These are phyloP conservation scores for Paramormyrops kingsleyae DNA, from an alignment of 2,113 vertebrate species.

Conservation along the genomic window DNA sequence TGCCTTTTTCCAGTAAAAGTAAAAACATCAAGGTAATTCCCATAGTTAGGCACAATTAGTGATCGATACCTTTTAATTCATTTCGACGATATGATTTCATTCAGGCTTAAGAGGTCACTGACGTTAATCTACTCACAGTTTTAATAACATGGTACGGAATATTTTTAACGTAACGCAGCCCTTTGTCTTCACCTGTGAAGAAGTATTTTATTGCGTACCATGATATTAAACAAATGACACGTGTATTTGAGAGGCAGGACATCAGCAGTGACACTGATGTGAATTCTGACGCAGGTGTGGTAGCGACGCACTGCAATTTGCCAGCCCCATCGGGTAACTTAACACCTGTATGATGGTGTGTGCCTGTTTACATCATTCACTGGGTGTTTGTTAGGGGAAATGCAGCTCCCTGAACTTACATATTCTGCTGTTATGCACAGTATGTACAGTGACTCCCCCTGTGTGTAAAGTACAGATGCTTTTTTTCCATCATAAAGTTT, in stretches of 20 bases:
- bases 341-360: background rate
- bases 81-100: background rate
- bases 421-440: background rate
- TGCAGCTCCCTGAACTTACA: background rate
- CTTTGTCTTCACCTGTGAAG: background rate
- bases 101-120: background rate
- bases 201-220: background rate
- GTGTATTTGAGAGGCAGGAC: background rate
- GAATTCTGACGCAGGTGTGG: background rate
- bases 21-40: background rate
- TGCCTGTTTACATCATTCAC: background rate
- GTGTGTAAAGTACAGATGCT: background rate
- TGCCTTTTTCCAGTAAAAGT: background rate
- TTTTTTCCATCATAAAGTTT: background rate
- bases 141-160: background rate
- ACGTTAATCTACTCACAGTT: background rate
- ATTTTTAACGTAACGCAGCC: background rate
- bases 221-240: background rate
- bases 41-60: background rate
- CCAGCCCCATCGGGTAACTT: background rate
- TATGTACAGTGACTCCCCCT: background rate
- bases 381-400: background rate
- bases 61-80: background rate
- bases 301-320: background rate
- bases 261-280: background rate